These are phyloP conservation scores for Penaeus japonicus DNA, from an alignment of 1,140 invertebrate species.

Conservation along the genomic window DNA sequence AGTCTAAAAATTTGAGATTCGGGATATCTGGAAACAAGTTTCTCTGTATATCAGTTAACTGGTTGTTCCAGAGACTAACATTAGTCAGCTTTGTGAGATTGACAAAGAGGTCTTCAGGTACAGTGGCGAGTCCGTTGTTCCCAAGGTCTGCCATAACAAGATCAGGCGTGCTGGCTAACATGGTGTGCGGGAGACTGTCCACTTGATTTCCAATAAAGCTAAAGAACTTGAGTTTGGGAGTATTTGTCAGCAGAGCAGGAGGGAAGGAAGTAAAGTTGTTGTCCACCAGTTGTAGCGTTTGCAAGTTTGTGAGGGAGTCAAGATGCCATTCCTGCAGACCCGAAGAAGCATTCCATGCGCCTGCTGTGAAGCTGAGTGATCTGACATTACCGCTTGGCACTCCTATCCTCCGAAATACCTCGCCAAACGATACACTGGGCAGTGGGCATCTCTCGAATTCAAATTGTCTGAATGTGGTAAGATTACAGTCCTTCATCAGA, in stretches of 20 bases:
- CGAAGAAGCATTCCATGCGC: neutral
- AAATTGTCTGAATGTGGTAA: neutral
- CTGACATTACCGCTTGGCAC: neutral
- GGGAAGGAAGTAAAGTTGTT: neutral
- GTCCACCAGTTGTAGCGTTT: neutral
- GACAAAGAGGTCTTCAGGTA: neutral
- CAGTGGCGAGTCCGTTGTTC: neutral
- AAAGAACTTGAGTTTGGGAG: neutral
- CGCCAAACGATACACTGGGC: neutral
- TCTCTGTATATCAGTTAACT: neutral
- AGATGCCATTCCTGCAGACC: neutral
- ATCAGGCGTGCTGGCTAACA: neutral
- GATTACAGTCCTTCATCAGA: neutral
- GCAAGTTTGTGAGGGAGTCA: neutral
- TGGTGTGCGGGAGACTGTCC: neutral
- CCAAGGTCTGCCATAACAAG: neutral
- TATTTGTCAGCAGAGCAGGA: neutral
- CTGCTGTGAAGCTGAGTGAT: neutral
- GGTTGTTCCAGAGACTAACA: constrained; percentile 14
- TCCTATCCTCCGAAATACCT: constrained; percentile 10
- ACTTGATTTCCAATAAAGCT: neutral
- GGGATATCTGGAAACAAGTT: neutral
- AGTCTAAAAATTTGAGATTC: neutral
- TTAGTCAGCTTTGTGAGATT: constrained; percentile 1
- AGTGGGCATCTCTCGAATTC: constrained; percentile 19